phyloP scores from a whole-genome alignment of 2,113 vertebrate species.

The Dendropsophus ebraccatus region DNA sequence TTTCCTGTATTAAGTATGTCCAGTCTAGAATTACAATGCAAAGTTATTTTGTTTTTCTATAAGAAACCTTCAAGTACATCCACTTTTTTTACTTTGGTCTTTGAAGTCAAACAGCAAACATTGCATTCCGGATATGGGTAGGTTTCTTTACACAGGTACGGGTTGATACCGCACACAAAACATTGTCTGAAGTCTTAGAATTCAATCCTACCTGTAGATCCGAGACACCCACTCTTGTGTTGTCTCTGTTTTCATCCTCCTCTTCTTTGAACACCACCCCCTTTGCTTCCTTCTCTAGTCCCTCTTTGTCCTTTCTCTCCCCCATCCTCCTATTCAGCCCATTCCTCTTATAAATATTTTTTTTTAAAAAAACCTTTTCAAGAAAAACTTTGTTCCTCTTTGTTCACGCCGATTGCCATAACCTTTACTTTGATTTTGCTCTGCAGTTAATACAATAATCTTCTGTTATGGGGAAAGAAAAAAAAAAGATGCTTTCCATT shows the following conservation, averaged over 20 bases:
- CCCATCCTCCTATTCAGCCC: background rate
- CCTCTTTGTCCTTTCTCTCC: background rate
- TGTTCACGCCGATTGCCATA: background rate
- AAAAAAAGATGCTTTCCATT: background rate
- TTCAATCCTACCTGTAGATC: background rate
- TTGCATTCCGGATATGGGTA: background rate
- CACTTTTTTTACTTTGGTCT: background rate
- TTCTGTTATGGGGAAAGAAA: background rate
- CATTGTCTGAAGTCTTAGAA: background rate
- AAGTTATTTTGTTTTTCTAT: background rate
- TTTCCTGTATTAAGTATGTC: background rate
- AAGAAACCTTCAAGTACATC: background rate
- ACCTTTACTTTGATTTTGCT: constrained; percentile 4
- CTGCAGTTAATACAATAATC: background rate
- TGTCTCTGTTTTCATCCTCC: background rate
- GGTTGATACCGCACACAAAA: background rate
- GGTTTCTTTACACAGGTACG: background rate
- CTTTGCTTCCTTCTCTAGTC: background rate
- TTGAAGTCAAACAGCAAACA: background rate
- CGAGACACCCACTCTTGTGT: background rate
- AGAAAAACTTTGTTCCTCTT: background rate
- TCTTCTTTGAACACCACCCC: background rate
- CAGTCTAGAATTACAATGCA: background rate
- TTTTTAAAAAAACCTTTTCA: background rate
- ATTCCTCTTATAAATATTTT: background rate